phyloP scores from a whole-genome alignment of 2,113 vertebrate species.

The Danionella cerebrum region DNA sequence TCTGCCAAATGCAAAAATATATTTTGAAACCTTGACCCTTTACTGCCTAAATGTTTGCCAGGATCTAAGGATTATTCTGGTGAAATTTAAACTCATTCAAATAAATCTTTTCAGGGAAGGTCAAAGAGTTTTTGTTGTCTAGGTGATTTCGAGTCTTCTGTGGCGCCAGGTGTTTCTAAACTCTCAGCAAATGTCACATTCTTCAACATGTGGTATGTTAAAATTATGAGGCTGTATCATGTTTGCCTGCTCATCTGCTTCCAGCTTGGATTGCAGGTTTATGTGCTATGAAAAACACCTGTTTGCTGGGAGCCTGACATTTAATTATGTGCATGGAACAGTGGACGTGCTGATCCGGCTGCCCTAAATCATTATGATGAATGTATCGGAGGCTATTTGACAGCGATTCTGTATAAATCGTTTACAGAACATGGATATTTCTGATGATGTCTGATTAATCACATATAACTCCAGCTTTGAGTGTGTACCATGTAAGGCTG shows the following conservation, averaged over 20 bases:
- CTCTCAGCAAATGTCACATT: constrained; percentile 52
- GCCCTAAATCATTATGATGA: constrained; percentile 49
- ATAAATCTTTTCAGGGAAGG: not conserved
- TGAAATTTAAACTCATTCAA: not conserved
- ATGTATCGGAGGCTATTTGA: too few species aligned
- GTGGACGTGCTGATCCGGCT: constrained; percentile 37
- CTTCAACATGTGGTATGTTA: constrained; percentile 42
- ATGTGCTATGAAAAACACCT: constrained; percentile 56
- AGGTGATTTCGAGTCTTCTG: constrained; percentile 39
- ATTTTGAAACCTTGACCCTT: too few species aligned
- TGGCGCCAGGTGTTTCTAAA: constrained; percentile 54
- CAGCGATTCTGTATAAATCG: too few species aligned
- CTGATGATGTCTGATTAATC: too few species aligned
- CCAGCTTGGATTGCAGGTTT: constrained; percentile 60
- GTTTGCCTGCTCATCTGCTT: constrained; percentile 40
- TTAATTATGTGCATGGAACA: constrained; percentile 62
- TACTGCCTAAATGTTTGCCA: too few species aligned
- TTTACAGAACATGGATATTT: too few species aligned
- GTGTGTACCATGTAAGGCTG: not conserved
- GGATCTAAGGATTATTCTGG: too few species aligned
- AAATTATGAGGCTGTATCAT: constrained; percentile 53
- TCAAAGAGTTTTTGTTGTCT: not conserved
- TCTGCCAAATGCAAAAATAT: too few species aligned
- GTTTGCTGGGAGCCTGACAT: constrained; percentile 38
- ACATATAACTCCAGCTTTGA: not conserved